Percentiles rank a stretch among this genome's conserved stretches.
Evolutionary conservation across 2,888 invertebrate species (phyloP).

Genomic region (Leucoma salicis): DNA sequence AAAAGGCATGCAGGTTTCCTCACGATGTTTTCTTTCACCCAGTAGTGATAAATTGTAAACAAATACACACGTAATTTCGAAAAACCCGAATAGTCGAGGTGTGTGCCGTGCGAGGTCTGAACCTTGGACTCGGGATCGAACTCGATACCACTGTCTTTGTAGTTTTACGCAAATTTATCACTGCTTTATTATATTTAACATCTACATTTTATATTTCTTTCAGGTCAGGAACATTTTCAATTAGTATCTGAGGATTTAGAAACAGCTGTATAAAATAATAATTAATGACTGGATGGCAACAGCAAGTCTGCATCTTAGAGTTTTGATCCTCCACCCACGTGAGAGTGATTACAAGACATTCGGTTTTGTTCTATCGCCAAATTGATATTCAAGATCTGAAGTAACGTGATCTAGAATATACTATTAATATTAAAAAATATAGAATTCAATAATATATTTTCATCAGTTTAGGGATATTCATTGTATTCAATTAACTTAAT

Average conservation of each 20-base stretch:
- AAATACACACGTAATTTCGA: too few species aligned
- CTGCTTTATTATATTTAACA: not conserved
- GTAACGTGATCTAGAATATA: conserved; percentile 26
- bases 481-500: conserved; percentile 20
- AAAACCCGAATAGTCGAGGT: too few species aligned
- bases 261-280: conserved; percentile 65
- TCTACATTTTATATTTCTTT: conserved; percentile 33
- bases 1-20: too few species aligned
- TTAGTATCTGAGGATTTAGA: conserved; percentile 77
- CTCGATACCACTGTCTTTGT: too few species aligned
- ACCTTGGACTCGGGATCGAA: too few species aligned
- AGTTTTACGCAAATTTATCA: too few species aligned
- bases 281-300: conserved; percentile 2
- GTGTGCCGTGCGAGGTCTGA: too few species aligned
- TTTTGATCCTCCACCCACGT: too few species aligned
- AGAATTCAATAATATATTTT: conserved; percentile 26
- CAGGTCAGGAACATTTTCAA: conserved; percentile 81
- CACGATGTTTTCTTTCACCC: too few species aligned
- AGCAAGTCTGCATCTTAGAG: conserved; percentile 2
- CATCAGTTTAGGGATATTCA: conserved; percentile 19
- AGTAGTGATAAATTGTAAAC: too few species aligned
- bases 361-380: conserved; percentile 49
- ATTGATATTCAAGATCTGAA: conserved; percentile 66
- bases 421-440: conserved; percentile 5
- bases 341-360: conserved; percentile 29